Evolutionary conservation across 2,888 invertebrate genomes (phyloP).

Genomic region (Altica lythri): DNA sequence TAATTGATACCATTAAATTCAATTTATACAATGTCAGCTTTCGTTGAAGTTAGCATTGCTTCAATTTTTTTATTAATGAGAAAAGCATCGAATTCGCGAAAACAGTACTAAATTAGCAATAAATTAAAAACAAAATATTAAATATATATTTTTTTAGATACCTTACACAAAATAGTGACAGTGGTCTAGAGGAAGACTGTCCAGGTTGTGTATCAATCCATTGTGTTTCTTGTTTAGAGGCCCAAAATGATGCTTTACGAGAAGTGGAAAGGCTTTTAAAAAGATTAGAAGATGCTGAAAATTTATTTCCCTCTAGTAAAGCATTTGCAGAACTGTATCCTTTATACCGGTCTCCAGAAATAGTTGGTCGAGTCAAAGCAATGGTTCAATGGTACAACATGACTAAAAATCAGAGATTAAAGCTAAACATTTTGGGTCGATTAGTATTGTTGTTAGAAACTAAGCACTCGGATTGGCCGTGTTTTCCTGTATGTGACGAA

Average conservation of each 20-base stretch:
- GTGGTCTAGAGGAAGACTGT: constrained; percentile 58
- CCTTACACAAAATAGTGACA: constrained; percentile 49
- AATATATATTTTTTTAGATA: constrained; percentile 24
- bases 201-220: constrained; percentile 75
- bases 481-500: constrained; percentile 37
- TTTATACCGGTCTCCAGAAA: constrained; percentile 66
- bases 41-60: no score
- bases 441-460: constrained; percentile 60
- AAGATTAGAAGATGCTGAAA: constrained; percentile 75
- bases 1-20: no score
- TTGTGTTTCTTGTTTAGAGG: constrained; percentile 71
- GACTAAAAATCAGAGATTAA: constrained; percentile 80
- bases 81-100: no score
- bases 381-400: constrained; percentile 93
- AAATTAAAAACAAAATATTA: no score
- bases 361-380: constrained; percentile 73
- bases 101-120: no score
- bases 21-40: no score
- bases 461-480: constrained; percentile 48
- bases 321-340: constrained; percentile 78
- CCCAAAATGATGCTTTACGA: constrained; percentile 74
- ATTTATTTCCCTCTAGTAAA: constrained; percentile 82
- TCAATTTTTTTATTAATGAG: no score
- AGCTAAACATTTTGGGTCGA: constrained; percentile 74
- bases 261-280: constrained; percentile 75